Evolutionary conservation across 2,888 invertebrate species (phyloP).

Genomic region (Galerucella calmariensis): DNA sequence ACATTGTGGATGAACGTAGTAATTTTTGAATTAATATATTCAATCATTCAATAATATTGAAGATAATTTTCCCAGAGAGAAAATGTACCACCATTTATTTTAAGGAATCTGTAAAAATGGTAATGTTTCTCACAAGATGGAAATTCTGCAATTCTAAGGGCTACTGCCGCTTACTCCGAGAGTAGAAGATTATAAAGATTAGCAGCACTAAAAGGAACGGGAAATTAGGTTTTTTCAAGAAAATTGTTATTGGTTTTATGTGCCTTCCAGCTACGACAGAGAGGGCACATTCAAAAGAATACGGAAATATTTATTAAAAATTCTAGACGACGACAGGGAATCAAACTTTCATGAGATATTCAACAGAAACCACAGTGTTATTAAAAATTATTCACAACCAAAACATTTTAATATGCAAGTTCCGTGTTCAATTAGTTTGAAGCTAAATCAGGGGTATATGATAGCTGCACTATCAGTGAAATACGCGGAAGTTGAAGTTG

Average conservation of each 20-base stretch:
- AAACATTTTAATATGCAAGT: no score
- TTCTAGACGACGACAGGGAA: no score
- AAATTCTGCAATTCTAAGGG: conserved; percentile 21
- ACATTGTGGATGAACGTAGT: no score
- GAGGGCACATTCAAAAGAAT: no score
- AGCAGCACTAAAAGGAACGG: conserved; percentile 22
- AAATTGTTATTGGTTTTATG: conserved; percentile 16
- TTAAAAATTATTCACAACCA: no score
- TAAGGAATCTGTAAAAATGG: conserved; percentile 20
- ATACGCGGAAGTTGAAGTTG: no score
- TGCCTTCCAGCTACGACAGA: not conserved
- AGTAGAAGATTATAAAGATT: conserved; percentile 24
- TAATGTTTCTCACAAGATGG: conserved; percentile 15
- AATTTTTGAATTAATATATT: not conserved
- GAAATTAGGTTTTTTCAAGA: conserved; percentile 18
- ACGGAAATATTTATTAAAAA: no score
- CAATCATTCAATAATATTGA: not conserved
- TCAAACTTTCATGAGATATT: no score
- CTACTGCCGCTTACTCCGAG: conserved; percentile 13
- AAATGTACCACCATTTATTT: conserved; percentile 15
- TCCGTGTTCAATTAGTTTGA: no score
- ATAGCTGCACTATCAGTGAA: no score
- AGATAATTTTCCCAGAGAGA: conserved; percentile 4
- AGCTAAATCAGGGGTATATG: no score
- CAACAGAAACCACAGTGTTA: no score